Conservation (phyloP, 2,888 invertebrate species). For the Synergus itoensis region DNA sequence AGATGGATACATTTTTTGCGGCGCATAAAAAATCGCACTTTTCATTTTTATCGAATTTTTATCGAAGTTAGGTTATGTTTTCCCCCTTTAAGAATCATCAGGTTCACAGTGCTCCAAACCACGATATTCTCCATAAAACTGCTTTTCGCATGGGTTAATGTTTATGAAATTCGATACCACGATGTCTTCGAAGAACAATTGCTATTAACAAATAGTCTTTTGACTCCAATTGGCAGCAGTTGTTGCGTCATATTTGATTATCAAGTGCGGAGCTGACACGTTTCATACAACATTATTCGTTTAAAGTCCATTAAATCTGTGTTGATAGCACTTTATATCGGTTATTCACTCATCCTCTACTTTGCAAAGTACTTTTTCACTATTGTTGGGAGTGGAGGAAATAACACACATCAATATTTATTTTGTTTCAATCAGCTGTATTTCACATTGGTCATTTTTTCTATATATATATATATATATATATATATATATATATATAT, state of each 20-base stretch:
- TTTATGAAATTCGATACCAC: conserved; percentile 6
- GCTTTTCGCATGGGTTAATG: background rate
- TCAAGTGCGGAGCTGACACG: conserved; percentile 2
- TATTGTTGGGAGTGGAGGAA: background rate
- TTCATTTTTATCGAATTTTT: conserved; percentile 6
- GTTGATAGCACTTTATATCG: background rate
- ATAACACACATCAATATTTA: background rate
- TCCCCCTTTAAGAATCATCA: background rate
- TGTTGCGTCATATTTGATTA: conserved; percentile 29
- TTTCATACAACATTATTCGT: conserved; percentile 12
- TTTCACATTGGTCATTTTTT: background rate
- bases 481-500: too few relatives aligned
- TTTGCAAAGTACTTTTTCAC: background rate
- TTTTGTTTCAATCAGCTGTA: background rate
- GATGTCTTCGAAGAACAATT: conserved; percentile 4
- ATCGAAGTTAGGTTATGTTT: conserved; percentile 12
- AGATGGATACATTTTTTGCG: background rate
- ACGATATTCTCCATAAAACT: conserved; percentile 9
- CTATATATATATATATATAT: too few relatives aligned
- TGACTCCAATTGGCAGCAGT: background rate
- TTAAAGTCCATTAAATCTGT: background rate
- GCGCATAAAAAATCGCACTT: background rate
- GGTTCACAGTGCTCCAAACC: background rate
- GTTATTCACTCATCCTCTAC: background rate
- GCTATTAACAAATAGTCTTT: background rate